phyloP scores from a whole-genome alignment of 2,888 invertebrate species.

The Sisyra terminalis region DNA sequence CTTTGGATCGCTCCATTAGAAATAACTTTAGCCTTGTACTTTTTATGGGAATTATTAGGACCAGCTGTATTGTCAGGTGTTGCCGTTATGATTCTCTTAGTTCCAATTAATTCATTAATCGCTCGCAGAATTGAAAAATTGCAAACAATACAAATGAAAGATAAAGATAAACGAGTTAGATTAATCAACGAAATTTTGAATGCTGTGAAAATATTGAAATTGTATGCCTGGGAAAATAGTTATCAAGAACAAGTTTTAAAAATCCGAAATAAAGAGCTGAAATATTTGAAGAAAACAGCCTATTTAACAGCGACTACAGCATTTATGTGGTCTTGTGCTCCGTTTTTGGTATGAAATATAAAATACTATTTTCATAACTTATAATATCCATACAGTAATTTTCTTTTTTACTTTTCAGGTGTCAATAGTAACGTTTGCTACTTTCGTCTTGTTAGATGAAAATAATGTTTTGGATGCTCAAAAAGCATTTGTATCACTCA shows the following conservation, averaged over 20 bases:
- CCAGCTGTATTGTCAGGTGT: slow-evolving; percentile 85
- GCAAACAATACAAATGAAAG: slow-evolving; percentile 81
- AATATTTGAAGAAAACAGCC: slow-evolving; percentile 75
- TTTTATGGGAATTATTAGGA: slow-evolving; percentile 70
- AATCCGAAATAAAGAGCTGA: slow-evolving; percentile 77
- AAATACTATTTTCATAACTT: slow-evolving; percentile 81
- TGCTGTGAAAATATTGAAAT: slow-evolving; percentile 84
- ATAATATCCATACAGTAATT: slow-evolving; percentile 33
- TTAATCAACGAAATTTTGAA: slow-evolving; percentile 86
- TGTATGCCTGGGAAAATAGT: slow-evolving; percentile 91
- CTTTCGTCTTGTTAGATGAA: slow-evolving; percentile 72
- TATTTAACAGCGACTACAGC: slow-evolving; percentile 79
- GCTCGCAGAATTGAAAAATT: slow-evolving; percentile 65
- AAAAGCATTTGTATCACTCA: slow-evolving; percentile 90
- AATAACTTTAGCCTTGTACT: slow-evolving; percentile 68
- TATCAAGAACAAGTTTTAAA: slow-evolving; percentile 77
- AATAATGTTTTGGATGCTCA: slow-evolving; percentile 70
- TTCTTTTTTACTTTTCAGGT: slow-evolving; percentile 36
- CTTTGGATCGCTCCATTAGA: slow-evolving; percentile 85
- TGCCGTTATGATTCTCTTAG: slow-evolving; percentile 82
- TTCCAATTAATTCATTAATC: slow-evolving; percentile 75
- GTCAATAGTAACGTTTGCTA: slow-evolving; percentile 76
- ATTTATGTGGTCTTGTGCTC: slow-evolving; percentile 89
- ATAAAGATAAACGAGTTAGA: slow-evolving; percentile 84
- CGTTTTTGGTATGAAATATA: slow-evolving; percentile 66